Conservation (phyloP, 2,797 vertebrate genomes). For the Myripristis jacobus region DNA sequence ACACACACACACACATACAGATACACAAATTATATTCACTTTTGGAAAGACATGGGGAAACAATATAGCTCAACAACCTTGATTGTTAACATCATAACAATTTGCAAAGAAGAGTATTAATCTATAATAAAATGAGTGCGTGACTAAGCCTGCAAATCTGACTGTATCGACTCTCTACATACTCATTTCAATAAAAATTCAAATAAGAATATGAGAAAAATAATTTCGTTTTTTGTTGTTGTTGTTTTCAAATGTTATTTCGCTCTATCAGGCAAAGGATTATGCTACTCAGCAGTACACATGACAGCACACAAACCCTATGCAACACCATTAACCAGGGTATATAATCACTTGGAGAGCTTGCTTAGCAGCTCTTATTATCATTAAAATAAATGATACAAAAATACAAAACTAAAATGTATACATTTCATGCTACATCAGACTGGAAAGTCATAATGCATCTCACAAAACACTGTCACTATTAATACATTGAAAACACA, state of each 20-base stretch:
- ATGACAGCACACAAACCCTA: not conserved
- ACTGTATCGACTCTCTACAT: not conserved
- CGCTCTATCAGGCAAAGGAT: not conserved
- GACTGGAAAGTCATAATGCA: not conserved
- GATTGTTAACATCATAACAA: too few relatives aligned
- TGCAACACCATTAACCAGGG: not conserved
- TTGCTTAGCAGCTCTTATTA: not conserved
- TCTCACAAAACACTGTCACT: not conserved
- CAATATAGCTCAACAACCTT: not conserved
- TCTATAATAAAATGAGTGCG: not conserved
- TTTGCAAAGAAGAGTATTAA: not conserved
- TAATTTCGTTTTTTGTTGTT: too few relatives aligned
- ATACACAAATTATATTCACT: not conserved
- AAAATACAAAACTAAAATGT: not conserved
- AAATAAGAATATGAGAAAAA: too few relatives aligned
- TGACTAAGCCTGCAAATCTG: too few relatives aligned
- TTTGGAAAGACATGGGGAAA: not conserved
- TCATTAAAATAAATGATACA: too few relatives aligned
- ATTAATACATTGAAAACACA: not conserved
- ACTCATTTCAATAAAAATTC: too few relatives aligned
- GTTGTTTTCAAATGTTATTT: not conserved
- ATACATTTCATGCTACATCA: not conserved
- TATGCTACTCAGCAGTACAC: not conserved
- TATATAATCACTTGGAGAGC: not conserved
- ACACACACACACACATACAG: not conserved